Evolutionary conservation across 2,797 vertebrate genomes (phyloP).

Genomic region (Sebastes aleutianus): DNA sequence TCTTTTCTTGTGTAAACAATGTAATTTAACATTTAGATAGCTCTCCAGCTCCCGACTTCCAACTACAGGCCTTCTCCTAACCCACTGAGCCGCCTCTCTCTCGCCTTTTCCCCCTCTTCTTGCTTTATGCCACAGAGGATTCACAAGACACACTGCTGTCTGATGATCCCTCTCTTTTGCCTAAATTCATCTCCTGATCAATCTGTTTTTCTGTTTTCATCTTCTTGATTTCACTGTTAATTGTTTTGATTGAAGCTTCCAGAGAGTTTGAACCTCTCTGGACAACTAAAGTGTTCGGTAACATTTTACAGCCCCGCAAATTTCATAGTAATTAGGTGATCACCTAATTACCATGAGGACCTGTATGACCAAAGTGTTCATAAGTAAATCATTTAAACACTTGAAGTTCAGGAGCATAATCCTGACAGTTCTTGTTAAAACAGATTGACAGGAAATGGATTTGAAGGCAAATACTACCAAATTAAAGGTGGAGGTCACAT

Average conservation of each 20-base stretch:
- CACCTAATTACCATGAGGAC: too few species aligned
- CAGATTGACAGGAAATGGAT: constrained; percentile 64
- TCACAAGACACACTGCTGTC: constrained; percentile 52
- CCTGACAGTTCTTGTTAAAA: constrained; percentile 23
- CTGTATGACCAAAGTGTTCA: too few species aligned
- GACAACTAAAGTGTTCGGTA: not conserved
- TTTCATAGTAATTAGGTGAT: too few species aligned
- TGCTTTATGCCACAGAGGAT: constrained; percentile 56
- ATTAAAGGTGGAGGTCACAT: constrained; percentile 45
- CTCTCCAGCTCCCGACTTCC: constrained; percentile 28
- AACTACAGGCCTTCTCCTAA: constrained; percentile 60
- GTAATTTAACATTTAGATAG: constrained; percentile 64
- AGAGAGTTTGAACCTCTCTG: constrained; percentile 8
- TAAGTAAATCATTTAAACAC: not conserved
- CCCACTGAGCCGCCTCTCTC: constrained; percentile 47
- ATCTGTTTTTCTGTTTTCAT: constrained; percentile 50
- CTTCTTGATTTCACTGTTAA: not conserved
- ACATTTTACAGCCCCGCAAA: too few species aligned
- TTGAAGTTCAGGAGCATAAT: not conserved
- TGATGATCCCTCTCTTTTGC: constrained; percentile 42
- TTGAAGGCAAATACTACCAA: constrained; percentile 45
- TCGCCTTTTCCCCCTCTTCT: constrained; percentile 19
- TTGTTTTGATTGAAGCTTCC: constrained; percentile 5
- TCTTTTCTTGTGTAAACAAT: constrained; percentile 48
- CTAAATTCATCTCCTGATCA: constrained; percentile 62